phyloP scores from a whole-genome alignment of 37 sponge, comb jelly and placozoan genomes.

The Lycopodina hypogea region DNA sequence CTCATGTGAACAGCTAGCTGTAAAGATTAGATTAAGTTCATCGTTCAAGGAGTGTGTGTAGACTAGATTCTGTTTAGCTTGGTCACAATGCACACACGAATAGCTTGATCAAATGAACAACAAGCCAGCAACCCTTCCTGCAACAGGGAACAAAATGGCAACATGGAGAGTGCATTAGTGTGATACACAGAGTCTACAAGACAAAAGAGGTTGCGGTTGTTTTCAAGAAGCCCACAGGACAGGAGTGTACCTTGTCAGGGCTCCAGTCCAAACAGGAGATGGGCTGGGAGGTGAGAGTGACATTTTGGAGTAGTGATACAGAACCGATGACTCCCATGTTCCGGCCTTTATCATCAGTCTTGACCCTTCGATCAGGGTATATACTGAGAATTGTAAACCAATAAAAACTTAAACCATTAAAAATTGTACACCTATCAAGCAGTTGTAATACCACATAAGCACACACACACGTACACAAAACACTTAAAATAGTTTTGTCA shows the following conservation, averaged over 20 bases:
- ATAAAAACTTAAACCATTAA: not conserved
- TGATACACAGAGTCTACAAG: not conserved
- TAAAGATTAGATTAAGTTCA: too few relatives aligned
- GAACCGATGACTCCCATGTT: conserved; percentile 87
- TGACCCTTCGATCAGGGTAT: conserved; percentile 77
- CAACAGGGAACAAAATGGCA: not conserved
- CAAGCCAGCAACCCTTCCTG: conserved; percentile 95
- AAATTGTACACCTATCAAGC: not conserved
- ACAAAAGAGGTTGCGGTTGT: not conserved
- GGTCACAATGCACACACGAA: conserved; percentile 92
- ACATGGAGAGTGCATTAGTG: not conserved
- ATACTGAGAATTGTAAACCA: conserved; percentile 49
- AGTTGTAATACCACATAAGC: not conserved
- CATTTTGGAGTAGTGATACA: conserved; percentile 86
- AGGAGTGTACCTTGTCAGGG: conserved; percentile 86
- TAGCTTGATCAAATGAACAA: conserved; percentile 94
- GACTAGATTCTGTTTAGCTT: conserved; percentile 77
- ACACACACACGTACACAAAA: not conserved
- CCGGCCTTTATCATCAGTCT: conserved; percentile 57
- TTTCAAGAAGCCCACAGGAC: too few relatives aligned
- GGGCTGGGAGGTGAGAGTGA: conserved; percentile 91
- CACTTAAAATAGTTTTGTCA: not conserved
- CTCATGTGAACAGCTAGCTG: too few relatives aligned
- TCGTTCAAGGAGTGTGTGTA: too few relatives aligned
- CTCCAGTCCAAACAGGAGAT: conserved; percentile 96